Percentiles rank a stretch among this genome's conserved stretches.
phyloP scores from a whole-genome alignment of 2,888 invertebrate genomes.

The Chrysopilus asiliformis region DNA sequence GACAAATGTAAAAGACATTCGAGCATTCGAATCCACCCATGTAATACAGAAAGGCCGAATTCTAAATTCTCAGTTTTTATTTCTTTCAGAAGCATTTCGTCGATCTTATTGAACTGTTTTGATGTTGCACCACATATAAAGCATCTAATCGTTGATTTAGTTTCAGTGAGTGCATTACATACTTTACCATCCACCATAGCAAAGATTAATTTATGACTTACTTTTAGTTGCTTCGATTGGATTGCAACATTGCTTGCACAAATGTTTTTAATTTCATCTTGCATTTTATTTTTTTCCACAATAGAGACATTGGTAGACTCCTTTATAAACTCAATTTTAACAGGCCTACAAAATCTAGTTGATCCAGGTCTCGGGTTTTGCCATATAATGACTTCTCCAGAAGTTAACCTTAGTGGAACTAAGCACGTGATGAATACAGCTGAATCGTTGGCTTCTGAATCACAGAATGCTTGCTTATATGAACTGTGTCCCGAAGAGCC shows the following conservation, averaged over 20 bases:
- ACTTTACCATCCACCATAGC: conserved; percentile 10
- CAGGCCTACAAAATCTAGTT: conserved; percentile 20
- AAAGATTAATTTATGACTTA: conserved; percentile 13
- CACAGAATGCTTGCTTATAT: conserved; percentile 19
- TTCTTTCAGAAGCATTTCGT: background rate
- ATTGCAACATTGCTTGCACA: conserved; percentile 2
- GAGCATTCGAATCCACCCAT: conserved; percentile 2
- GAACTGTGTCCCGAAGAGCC: conserved; percentile 17
- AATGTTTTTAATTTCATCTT: no score
- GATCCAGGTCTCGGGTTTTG: conserved; percentile 21
- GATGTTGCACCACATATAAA: conserved; percentile 9
- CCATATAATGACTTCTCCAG: conserved; percentile 18
- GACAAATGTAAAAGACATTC: conserved; percentile 11
- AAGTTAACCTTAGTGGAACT: conserved; percentile 20
- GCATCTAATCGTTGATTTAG: conserved; percentile 7
- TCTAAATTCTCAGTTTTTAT: background rate
- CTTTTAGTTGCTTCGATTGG: no score
- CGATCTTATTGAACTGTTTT: conserved; percentile 7
- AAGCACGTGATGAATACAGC: conserved; percentile 20
- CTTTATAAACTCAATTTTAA: no score
- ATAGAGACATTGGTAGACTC: no score
- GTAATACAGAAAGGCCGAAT: conserved; percentile 1
- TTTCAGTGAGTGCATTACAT: conserved; percentile 7
- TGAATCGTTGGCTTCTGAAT: conserved; percentile 17
- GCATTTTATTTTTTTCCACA: no score